Base-by-base conservation (phyloP, 2,797 vertebrate species). In the Sebastes hopkinsi region DNA sequence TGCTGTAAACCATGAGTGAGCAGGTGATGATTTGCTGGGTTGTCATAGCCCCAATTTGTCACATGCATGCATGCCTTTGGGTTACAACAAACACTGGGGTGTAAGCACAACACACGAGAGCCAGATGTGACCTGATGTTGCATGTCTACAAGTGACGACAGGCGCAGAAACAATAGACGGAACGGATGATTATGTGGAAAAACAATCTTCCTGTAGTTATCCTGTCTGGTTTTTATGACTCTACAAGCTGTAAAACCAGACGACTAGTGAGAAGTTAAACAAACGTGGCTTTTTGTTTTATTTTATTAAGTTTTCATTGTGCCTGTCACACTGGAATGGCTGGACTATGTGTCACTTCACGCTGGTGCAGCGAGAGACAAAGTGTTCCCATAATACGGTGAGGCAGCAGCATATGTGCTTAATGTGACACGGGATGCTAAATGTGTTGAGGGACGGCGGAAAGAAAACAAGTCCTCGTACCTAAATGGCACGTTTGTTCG, bases 41-140 rank as follows among this genome's bases (percentile, higher is more conserved):
- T 82, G 88, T 76, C 88, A 82, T 52, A 58, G 83, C 87, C 72
- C 38, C 79, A 16, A 1, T 79, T 72, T 25, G 38, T 72, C 60
- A 18, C 20, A 2, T 73, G 61, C 52, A 27, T 23, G 79, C 62
- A 46, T 67, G 58, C 58, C 74, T 88, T 61, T 13, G 82, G 81
- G 75, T 78, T 50, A 18, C 46, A 90, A 84, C 84, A 73, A 74
- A 73, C 67, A 5, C 64, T 30, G 36, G 20, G 87, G 64, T 60
- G 81, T 78, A 38, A 88, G 66, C 67, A 59, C 38, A 83, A 86
- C 79, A 82, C 83, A 81, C 10, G 42, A 81, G 78, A 77, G 79
- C 80, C 90, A 92, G 85, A 92, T 91, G 90, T 85, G 81, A 73
- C 22, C 68, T 68, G 64, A 81, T 66, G 60, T 60, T 69, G n/a